Conservation (phyloP, 2,113 vertebrate genomes). For the Anguilla rostrata region DNA sequence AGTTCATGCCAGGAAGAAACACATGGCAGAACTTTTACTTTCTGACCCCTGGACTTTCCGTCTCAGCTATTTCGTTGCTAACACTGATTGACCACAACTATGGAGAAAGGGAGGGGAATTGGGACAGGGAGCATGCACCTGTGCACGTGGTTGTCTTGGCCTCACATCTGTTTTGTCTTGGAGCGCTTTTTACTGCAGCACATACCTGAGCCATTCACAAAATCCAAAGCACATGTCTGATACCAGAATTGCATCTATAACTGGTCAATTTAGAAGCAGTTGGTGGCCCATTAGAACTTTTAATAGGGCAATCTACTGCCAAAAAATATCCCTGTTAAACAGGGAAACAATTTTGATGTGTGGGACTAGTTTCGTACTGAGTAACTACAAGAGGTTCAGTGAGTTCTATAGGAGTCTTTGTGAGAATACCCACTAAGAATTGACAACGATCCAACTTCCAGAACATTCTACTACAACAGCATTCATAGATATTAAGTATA, state of each 20-base stretch:
- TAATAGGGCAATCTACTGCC: slow-evolving; percentile 46
- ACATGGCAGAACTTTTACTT: too few relatives aligned
- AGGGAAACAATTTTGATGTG: slow-evolving; percentile 9
- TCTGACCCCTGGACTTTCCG: too few relatives aligned
- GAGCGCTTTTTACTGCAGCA: slow-evolving; percentile 72
- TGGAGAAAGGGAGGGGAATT: background rate
- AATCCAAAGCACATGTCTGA: slow-evolving; percentile 81
- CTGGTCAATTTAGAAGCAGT: slow-evolving; percentile 42
- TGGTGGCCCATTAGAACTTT: slow-evolving; percentile 52
- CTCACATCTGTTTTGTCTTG: slow-evolving; percentile 79
- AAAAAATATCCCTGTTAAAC: slow-evolving; percentile 36
- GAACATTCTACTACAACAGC: background rate
- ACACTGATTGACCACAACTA: background rate
- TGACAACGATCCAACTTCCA: background rate
- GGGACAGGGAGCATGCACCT: slow-evolving; percentile 6
- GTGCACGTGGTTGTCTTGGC: slow-evolving; percentile 27
- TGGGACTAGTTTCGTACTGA: slow-evolving; percentile 6
- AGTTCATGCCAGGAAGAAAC: too few relatives aligned
- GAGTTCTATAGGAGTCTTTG: slow-evolving; percentile 22
- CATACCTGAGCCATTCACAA: slow-evolving; percentile 70
- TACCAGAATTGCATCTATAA: slow-evolving; percentile 64
- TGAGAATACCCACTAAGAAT: background rate
- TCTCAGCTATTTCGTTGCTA: background rate
- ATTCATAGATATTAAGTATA: background rate
- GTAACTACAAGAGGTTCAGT: background rate